Evolutionary conservation across 2,888 invertebrate genomes (phyloP), one percentile per base, ranked within the genome.

Genomic region (Chironomus tentans): DNA sequence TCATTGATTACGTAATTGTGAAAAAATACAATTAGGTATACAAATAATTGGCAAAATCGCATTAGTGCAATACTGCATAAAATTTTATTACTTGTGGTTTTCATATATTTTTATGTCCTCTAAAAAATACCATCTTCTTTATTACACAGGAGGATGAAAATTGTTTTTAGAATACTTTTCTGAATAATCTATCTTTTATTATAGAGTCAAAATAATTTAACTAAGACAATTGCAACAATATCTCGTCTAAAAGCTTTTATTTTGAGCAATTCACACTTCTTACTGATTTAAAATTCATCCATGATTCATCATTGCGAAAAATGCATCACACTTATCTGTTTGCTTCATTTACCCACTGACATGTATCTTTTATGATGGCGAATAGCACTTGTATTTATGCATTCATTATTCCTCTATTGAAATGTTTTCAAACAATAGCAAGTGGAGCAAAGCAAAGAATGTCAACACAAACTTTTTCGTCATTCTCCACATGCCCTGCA

Each of bases 1-100:
- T 24, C 22, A 10, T 13, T 68, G 68, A 28, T 38, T 38, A 38
- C 10, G 38, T 10, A 38, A 38, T 38, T 38, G 38, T 38, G 38
- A 38, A 38, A 38, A 38, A 38, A 38, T 38, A 38, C 38, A 38
- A 38, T 38, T 38, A 38, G 68, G 68, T 68, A n/a, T n/a, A 15
- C 15, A 68, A 65, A 74, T 74, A 74, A 74, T 68, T 74, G 72
- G 62, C 72, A 22, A 62, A 73, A 73, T 73, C 72, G 56, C 61
- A 73, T 73, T 62, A 73, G 72, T 46, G 28, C 38, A 68, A 38
- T 28, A 18, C 28, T 18, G 65, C 74, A 46, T 74, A 47, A 74
- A 62, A 74, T 74, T 74, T 65, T 48, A 47, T 74, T 65, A 38
- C 38, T 38, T 38, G 38, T 38, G 38, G 38, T 38, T 38, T 38